Evolutionary conservation across 2,888 invertebrate genomes (phyloP).

Genomic region (Nomada lathburiana): DNA sequence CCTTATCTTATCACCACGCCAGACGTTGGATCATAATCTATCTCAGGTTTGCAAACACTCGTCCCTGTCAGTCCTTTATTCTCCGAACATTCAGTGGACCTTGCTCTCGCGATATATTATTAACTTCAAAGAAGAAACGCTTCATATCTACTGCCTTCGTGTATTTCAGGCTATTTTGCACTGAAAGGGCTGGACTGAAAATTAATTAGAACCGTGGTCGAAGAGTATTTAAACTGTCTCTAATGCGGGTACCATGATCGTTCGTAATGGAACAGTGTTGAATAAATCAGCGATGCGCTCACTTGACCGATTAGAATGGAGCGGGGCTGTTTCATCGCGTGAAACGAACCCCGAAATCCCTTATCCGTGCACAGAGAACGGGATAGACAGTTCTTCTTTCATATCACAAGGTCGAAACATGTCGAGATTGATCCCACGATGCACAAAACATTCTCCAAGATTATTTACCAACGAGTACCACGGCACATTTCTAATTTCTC

Average conservation of each 20-base stretch:
- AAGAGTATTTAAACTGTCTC: slow-evolving; percentile 12
- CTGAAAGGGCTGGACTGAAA: neutral
- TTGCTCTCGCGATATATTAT: neutral
- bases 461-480: slow-evolving; percentile 44
- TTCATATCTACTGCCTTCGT: neutral
- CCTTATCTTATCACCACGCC: neutral
- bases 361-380: neutral
- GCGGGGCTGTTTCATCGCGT: slow-evolving; percentile 8
- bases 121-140: neutral
- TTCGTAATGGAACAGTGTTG: neutral
- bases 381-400: slow-evolving; percentile 10
- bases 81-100: neutral
- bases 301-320: slow-evolving; percentile 33
- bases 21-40: slow-evolving; percentile 9
- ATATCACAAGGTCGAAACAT: slow-evolving; percentile 33
- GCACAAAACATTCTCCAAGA: slow-evolving; percentile 48
- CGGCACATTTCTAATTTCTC: slow-evolving; percentile 70
- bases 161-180: neutral
- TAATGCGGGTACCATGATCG: slow-evolving; percentile 39
- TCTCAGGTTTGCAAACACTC: neutral
- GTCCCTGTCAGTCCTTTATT: slow-evolving; percentile 7
- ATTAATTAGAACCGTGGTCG: slow-evolving; percentile 6
- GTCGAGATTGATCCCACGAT: slow-evolving; percentile 30
- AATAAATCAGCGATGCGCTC: slow-evolving; percentile 33
- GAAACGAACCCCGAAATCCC: slow-evolving; percentile 31